These are phyloP conservation scores for Andrena minutula DNA, from an alignment of 2,888 invertebrate genomes.

Conservation along the genomic window DNA sequence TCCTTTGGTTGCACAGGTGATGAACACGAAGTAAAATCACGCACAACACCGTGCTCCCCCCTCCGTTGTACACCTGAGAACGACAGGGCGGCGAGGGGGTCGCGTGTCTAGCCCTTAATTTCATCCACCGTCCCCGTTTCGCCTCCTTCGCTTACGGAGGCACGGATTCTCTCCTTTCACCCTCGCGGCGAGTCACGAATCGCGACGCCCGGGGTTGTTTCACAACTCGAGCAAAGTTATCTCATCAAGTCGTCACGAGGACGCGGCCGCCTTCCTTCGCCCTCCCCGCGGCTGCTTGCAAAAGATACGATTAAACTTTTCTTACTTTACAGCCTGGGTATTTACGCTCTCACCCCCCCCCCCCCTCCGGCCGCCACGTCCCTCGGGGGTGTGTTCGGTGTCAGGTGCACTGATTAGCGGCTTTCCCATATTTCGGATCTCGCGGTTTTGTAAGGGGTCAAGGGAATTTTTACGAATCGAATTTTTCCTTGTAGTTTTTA, in stretches of 20 bases:
- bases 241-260: constrained; percentile 79
- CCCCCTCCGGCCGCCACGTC: constrained; percentile 8
- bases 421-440: background rate
- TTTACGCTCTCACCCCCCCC: constrained; percentile 36
- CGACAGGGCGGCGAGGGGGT: constrained; percentile 63
- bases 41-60: constrained; percentile 40
- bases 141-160: constrained; percentile 44
- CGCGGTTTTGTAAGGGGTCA: background rate
- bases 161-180: constrained; percentile 66
- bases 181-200: constrained; percentile 71
- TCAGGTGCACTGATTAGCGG: constrained; percentile 60
- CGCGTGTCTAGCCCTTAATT: constrained; percentile 68
- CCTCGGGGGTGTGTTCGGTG: constrained; percentile 39
- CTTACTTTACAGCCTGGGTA: constrained; percentile 55
- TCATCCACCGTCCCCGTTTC: constrained; percentile 38
- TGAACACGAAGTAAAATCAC: constrained; percentile 50
- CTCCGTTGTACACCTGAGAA: constrained; percentile 54
- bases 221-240: constrained; percentile 76
- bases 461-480: background rate
- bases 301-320: constrained; percentile 72
- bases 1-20: constrained; percentile 14
- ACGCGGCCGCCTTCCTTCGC: constrained; percentile 33
- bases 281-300: constrained; percentile 17
- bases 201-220: constrained; percentile 73
- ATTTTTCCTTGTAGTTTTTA: too few species aligned